Base-by-base conservation (phyloP, 2,113 vertebrate genomes). In the Malaclemys terrapin region DNA sequence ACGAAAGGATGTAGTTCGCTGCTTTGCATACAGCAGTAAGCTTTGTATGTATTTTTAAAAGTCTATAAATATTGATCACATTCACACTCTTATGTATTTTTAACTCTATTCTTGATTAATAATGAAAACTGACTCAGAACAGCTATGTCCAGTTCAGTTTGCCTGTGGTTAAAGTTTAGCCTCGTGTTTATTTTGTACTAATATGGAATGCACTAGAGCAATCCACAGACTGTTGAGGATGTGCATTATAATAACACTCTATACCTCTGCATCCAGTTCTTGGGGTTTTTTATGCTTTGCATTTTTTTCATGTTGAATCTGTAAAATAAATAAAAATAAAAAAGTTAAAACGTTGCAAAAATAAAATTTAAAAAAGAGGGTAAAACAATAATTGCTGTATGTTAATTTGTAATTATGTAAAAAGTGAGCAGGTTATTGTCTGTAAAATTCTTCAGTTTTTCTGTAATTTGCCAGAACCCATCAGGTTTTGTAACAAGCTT, bases 361-460 rank as follows among this genome's bases (percentile, higher is more conserved):
- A 97, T 17, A 62, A 87, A 95, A 96, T 94, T 93, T 95, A 82
- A 97, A 96, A 88, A 93, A 94, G 80, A 96, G 97, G 97, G 94
- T 97, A 97, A 97, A 98, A 97, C 95, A 92, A 97, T 98, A 91
- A 97, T 98, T 96, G 95, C 94, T 98, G 98, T 98, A 96, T 98
- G 98, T 99, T 99, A 98, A 99, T 99, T 98, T 98, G 99, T 99
- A 99, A 99, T 98, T 99, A 98, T 99, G 99, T 99, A 99, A 98
- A 99, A 98, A 99, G 97, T 98, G 80, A 98, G 92, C 94, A 97
- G 96, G 96, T 98, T 98, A 96, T 97, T 97, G 97, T 98, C 97
- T 99, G 98, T 99, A 99, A 98, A 99, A 98, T 97, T 98, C 97
- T 97, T 98, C 96, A 94, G 94, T 94, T 95, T 94, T 99, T 98